phyloP scores from a whole-genome alignment of 2,113 vertebrate genomes.

The Leptobrachium ailaonicum region DNA sequence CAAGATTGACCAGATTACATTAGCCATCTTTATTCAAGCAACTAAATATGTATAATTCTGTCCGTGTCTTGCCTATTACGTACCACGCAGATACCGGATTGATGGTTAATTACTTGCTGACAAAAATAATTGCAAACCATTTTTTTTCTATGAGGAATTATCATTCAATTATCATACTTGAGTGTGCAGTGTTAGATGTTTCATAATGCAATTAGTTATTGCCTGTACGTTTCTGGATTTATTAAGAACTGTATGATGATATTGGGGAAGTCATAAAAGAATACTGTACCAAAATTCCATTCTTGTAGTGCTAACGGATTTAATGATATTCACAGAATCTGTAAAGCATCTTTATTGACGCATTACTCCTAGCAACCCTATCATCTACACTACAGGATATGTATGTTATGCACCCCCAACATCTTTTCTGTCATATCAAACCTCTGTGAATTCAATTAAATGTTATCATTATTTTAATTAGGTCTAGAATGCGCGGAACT shows the following conservation, averaged over 20 bases:
- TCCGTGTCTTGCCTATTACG: background rate
- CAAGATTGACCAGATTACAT: slow-evolving; percentile 30
- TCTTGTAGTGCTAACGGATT: too few species aligned
- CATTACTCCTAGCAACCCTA: too few species aligned
- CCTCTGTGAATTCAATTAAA: too few species aligned
- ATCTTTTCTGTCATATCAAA: too few species aligned
- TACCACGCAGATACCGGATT: slow-evolving; percentile 18
- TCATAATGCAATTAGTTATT: background rate
- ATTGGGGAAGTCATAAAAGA: background rate
- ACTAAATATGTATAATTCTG: slow-evolving; percentile 19
- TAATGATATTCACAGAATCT: too few species aligned
- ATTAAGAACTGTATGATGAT: background rate
- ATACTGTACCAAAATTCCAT: background rate
- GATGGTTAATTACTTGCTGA: slow-evolving; percentile 27
- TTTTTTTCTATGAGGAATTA: slow-evolving; percentile 12
- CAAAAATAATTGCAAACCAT: slow-evolving; percentile 20
- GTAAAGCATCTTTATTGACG: too few species aligned
- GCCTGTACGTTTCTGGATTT: background rate
- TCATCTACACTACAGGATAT: too few species aligned
- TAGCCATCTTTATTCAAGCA: slow-evolving; percentile 34
- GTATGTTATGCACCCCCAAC: too few species aligned
- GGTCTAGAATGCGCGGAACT: too few species aligned
- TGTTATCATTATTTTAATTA: too few species aligned
- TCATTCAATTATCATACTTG: background rate
- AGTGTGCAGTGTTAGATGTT: background rate